Conservation (phyloP, 2,113 vertebrate species). For the Scytalopus superciliaris region DNA sequence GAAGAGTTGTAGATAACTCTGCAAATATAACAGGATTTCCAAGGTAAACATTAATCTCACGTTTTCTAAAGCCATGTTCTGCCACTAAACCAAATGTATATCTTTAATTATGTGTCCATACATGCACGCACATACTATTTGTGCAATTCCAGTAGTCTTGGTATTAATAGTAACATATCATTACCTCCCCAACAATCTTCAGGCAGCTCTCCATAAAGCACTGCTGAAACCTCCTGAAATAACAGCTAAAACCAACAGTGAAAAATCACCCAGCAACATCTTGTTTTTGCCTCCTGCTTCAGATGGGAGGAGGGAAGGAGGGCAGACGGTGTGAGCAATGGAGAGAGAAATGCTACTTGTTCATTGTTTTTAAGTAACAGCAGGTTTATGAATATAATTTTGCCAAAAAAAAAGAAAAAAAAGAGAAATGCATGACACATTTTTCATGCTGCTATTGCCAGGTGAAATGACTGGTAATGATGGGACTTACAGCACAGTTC, state of each 20-base stretch:
- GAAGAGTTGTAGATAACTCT: not conserved
- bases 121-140: not conserved
- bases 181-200: not conserved
- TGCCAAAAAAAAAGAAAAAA: not conserved
- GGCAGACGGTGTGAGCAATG: not conserved
- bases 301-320: not conserved
- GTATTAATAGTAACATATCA: not conserved
- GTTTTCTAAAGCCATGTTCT: not conserved
- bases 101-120: not conserved
- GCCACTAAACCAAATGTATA: not conserved
- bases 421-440: not conserved
- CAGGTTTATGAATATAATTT: not conserved
- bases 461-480: not conserved
- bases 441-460: not conserved
- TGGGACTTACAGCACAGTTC: not conserved
- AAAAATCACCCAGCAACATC: not conserved
- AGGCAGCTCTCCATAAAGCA: not conserved
- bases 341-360: not conserved
- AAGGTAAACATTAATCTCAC: not conserved
- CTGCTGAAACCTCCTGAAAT: not conserved
- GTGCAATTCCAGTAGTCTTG: not conserved
- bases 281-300: not conserved
- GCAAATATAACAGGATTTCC: not conserved
- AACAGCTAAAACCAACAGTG: not conserved
- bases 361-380: not conserved